Base-by-base conservation (phyloP, 2,888 invertebrate genomes). In the Nasonovia ribisnigri region DNA sequence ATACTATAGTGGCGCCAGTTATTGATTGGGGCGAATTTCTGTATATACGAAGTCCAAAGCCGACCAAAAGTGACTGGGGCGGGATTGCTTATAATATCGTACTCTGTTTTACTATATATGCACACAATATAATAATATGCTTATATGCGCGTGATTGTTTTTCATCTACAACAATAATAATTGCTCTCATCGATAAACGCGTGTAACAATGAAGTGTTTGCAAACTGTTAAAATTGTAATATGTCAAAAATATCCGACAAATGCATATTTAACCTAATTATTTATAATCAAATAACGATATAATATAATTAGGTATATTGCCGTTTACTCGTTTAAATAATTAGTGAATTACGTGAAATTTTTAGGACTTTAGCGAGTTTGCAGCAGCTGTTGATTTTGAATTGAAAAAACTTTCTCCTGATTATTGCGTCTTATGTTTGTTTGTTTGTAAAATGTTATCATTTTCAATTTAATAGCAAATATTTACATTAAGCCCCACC, bases 1-100 rank as follows among this genome's bases (percentile, higher is more conserved):
- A 90, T 86, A 90, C 86, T 57, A 84, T 90, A 46, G 93, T 93
- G 93, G 93, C 93, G 93, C 93, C 93, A 93, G 84, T 93, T 93
- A 93, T 93, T 86, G 93, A 93, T 93, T 93, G 88, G 43, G 90
- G 86, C 67, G 86, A 90, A 90, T 89, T 93, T 93, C 93, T 84
- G 57, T 57, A 88, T 36, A 89, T 89, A 89, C 93, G 90, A 90
- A 93, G 93, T 93, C 93, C 90, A 90, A 90, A 90, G 84, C 93
- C 54, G n/a, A 87, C 87, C 67, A 92, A 88, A 92, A 92, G 67
- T 87, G 48, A 92, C 92, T 46, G 36, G 92, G 86, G 92, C 87
- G 26, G 60, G 88, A 91, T 87, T 92, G 88, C 42, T 67, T 57
- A 43, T n/a, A 46, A 43, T 86, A 16, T 86, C 24, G 43, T 67